Conservation (phyloP, 2,797 vertebrate genomes). For the Tangara arthus region DNA sequence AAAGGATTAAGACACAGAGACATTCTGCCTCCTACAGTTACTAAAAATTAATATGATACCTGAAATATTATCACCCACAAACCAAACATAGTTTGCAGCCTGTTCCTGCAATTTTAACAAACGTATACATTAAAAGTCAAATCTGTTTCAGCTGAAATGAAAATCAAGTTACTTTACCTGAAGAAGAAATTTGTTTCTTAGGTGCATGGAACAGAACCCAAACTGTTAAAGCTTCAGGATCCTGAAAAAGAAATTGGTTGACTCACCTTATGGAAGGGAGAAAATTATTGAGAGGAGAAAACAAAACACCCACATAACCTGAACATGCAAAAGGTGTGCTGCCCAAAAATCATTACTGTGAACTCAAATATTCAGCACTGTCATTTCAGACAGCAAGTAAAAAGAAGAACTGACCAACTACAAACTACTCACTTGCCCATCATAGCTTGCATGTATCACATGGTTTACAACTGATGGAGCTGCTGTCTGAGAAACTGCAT, state of each 20-base stretch:
- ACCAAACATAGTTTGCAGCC: not conserved
- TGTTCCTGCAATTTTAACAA: not conserved
- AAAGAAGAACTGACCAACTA: not conserved
- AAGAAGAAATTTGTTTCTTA: constrained; percentile 76
- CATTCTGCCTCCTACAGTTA: not conserved
- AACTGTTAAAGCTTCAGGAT: constrained; percentile 84
- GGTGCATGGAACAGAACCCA: constrained; percentile 93
- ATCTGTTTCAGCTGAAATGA: not conserved
- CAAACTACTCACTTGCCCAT: constrained; percentile 82
- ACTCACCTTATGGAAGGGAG: not conserved
- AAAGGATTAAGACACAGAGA: not conserved
- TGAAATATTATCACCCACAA: not conserved
- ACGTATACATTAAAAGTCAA: not conserved
- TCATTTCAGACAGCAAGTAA: not conserved
- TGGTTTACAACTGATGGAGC: constrained; percentile 89
- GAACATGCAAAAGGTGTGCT: not conserved
- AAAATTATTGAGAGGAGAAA: not conserved
- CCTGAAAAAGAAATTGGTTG: constrained; percentile 72
- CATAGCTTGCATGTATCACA: constrained; percentile 86
- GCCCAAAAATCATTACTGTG: not conserved
- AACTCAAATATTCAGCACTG: not conserved
- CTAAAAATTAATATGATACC: not conserved
- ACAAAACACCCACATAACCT: not conserved
- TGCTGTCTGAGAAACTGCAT: constrained; percentile 70
- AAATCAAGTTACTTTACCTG: constrained; percentile 78